Base-by-base conservation (phyloP, 1,140 invertebrate species). In the Copidosoma floridanum region DNA sequence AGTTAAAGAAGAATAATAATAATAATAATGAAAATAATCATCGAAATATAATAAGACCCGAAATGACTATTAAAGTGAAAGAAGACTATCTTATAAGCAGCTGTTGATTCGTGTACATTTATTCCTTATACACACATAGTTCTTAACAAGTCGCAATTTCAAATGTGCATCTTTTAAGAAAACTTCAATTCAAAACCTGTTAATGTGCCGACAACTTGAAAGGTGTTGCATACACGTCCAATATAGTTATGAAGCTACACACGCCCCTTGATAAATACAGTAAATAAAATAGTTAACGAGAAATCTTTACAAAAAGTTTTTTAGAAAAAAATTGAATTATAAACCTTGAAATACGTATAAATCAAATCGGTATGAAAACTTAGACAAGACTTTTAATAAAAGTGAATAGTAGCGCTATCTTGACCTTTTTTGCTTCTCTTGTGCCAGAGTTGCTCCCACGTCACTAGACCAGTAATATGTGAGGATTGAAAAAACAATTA, bases 51-150 rank as follows among this genome's bases (percentile, higher is more conserved):
- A 1, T 20, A 24, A 50, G 37, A 58, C 14, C 37, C 26, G 46
- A 51, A 23, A 51, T 43, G 27, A 53, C 21, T 47, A 53, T 51
- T 48, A 32, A 54, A 35, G 24, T 51, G 41, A 60, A n/a, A n/a
- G n/a, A n/a, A n/a, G 24, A 54, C 16, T 54, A 54, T 54, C n/a
- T n/a, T n/a, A n/a, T n/a, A n/a, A 60, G 16, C 23, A n/a, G 54
- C 54, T 54, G 58, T 54, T 54, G 20, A 60, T 60, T 54, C 43
- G 51, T 60, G 58, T 60, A 60, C n/a, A 60, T 60, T 54, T 54
- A 46, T 48, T 60, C 43, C 50, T 60, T 54, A 35, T 60, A 54
- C 23, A 60, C 54, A n/a, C n/a, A n/a, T n/a, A n/a, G n/a, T n/a
- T n/a, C n/a, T n/a, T n/a, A n/a, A n/a, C n/a, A n/a, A n/a, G n/a